Conservation (phyloP, 2,888 invertebrate species). For the Mylabris sibirica region DNA sequence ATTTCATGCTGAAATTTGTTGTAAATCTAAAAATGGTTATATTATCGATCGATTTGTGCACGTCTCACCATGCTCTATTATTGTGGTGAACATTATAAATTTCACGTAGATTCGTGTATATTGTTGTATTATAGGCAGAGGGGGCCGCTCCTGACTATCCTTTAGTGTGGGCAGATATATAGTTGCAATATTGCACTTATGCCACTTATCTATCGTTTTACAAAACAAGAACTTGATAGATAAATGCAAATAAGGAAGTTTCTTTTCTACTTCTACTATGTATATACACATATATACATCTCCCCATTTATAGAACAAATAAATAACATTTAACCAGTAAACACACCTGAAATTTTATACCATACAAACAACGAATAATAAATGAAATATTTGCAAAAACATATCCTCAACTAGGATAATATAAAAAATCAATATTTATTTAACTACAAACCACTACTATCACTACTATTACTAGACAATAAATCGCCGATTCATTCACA, state of each 20-base stretch:
- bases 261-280: neutral
- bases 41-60: neutral
- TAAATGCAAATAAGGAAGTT: conserved; percentile 6
- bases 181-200: neutral
- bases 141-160: conserved; percentile 2
- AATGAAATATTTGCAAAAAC: neutral
- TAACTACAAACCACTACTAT: neutral
- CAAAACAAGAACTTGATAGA: neutral
- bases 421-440: neutral
- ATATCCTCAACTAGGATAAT: neutral
- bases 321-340: neutral
- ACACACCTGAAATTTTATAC: conserved; percentile 6
- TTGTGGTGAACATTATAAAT: neutral
- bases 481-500: neutral
- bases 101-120: neutral
- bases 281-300: neutral
- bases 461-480: neutral
- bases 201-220: neutral
- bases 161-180: neutral
- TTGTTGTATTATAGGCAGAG: neutral
- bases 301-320: neutral
- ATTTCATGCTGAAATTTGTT: neutral
- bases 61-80: no score
- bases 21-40: neutral
- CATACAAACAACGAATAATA: neutral